Evolutionary conservation across 1,140 invertebrate species (phyloP), one percentile per base, ranked within the genome.

Genomic region (Formica exsecta): DNA sequence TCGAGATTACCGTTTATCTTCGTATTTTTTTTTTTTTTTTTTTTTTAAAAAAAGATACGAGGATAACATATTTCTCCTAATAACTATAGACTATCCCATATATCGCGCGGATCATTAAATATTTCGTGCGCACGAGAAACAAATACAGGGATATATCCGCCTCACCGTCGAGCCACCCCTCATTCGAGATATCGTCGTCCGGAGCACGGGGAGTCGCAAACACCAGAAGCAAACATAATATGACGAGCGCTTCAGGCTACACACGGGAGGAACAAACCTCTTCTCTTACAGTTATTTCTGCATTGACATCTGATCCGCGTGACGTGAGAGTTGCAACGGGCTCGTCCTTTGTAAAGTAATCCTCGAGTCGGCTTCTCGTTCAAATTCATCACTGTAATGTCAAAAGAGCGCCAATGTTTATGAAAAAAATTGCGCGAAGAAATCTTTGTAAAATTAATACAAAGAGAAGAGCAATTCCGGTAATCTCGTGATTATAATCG

Each of bases 161-260:
- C 87, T 91, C 87, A 89, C 71, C 83, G 83, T 87, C 59, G 85
- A 87, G 65, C 81, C 73, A 88, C 88, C 86, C 90, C 79, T 86
- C 62, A 87, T 88, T 57, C 89, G 87, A 91, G 79, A 91, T 81
- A 81, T 87, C 81, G 85, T 89, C 90, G 71, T 91, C 71, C 90
- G 87, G 77, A 76, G 59, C 84, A 89, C 59, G 87, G 83, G 90
- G 80, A 87, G 86, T 79, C 92, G 94, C 94, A 95, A 95, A 95
- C 94, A 95, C 92, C 91, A 89, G 90, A 90, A 90, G 94, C 92
- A 95, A 95, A 95, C 94, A 95, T 95, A 95, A 95, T 95, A 95
- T 95, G 94, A 94, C 93, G 93, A 93, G 92, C 91, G 94, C 93
- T 93, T 86, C 86, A 74, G 93, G 95, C 92, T 85, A 86, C 87